Evolutionary conservation across 2,113 vertebrate genomes (phyloP), one percentile per base, ranked within the genome.

Genomic region (Sapayoa aenigma): DNA sequence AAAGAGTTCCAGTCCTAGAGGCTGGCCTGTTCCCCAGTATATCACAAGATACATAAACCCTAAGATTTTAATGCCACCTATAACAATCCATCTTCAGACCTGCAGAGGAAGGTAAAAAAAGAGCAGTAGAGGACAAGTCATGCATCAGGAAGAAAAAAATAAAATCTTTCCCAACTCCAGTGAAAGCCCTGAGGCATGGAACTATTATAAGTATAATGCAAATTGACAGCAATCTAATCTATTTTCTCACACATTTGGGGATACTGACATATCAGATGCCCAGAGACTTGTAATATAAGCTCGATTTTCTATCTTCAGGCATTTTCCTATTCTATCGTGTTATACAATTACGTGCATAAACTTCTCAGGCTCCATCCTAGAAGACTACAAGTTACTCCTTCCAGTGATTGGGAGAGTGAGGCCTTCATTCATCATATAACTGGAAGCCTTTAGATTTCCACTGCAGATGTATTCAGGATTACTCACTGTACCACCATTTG

Each of bases 141-240:
- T 69, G 50, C 65, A 74, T 84, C 37, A 47, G 74, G 35, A 94
- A 56, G 47, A 92, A 77, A 90, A 67, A 92, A 95, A 96, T 88
- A 88, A 92, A 87, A 86, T 41, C 62, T 83, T 78, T 76, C 33
- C 58, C 28, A 76, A 69, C 42, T 90, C 31, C 50, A 73, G 28
- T 82, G 74, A 58, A 93, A 96, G 66, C 96, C 90, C 82, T 93
- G 78, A 88, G 88, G 85, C 92, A 85, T 90, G 75, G 79, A 94
- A 94, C 83, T 90, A 89, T 94, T 95, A 6, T 53, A 87, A 93
- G 60, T 50, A 62, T 74, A 91, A 93, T 56, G 58, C 75, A 93
- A 93, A 94, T 88, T 94, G 92, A 76, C 82, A 91, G 71, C 73
- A 66, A 77, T 92, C 71, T 95, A 67, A 95, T 93, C 42, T 90